Evolutionary conservation across 2,797 vertebrate genomes (phyloP), one percentile per base, ranked within the genome.

Genomic region (Smutsia temminckii): DNA sequence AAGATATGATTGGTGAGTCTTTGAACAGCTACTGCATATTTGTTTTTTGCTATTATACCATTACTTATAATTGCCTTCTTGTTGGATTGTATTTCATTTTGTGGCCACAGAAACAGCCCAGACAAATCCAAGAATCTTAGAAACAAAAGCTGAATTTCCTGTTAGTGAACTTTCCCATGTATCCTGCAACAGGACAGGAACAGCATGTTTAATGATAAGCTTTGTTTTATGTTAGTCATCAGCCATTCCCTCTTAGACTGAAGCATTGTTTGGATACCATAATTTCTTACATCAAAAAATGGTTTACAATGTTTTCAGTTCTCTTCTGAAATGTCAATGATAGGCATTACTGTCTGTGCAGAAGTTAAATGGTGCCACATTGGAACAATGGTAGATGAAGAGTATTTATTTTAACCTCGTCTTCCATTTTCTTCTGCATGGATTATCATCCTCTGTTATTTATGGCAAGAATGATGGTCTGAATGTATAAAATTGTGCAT

Each of bases 251-350:
- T 61, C 66, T 6, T 29, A 83, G 61, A 42, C 0, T n/a, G 55
- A 18, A n/a, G 40, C 77, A 40, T 74, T 91, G 34, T 77, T 37
- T 94, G 34, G 53, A 91, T 23, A 69, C 51, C 57, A 5, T 95
- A 88, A 97, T 96, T 69, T 74, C 32, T 75, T 64, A 21, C 29
- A 9, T 40, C 61, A 83, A 85, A 69, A 93, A 90, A 69, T 89
- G 66, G 69, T 21, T 92, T 98, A 85, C 89, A 96, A 64, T 89
- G 72, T 85, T 94, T 95, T 94, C 59, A 92, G 85, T 93, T 96
- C 85, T 92, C n/a, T 79, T 96, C 94, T 95, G 77, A 97, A 97
- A 97, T 95, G 90, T 85, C 96, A 69, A 61, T 88, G 96, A 94
- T 53, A 72, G n/a, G 8, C 81, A 25, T 94, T 46, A 94, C 87